Percentiles rank a stretch among this genome's conserved stretches.
phyloP scores from a whole-genome alignment of 2,888 invertebrate species.

The Pseudoips prasinana region DNA sequence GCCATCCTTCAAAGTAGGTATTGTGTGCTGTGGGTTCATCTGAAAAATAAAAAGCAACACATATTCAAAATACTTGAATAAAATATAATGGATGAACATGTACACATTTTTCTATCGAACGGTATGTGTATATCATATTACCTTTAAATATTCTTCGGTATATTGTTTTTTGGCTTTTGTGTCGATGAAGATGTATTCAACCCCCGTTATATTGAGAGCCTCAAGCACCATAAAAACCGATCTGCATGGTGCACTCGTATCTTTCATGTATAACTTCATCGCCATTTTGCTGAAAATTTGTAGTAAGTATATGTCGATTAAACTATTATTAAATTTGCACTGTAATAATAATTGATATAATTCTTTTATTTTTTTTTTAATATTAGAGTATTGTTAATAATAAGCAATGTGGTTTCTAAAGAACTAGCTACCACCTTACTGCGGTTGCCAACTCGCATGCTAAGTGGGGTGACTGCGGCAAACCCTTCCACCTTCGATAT shows the following conservation, averaged over 20 bases:
- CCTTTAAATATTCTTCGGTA: slow-evolving; percentile 52
- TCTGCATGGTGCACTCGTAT: slow-evolving; percentile 35
- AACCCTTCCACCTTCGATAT: too few relatives aligned
- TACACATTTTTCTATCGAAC: too few relatives aligned
- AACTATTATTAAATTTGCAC: too few relatives aligned
- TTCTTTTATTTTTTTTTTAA: too few relatives aligned
- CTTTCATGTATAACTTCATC: slow-evolving; percentile 30
- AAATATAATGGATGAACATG: too few relatives aligned
- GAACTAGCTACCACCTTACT: too few relatives aligned
- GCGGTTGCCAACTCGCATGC: too few relatives aligned
- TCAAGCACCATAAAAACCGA: slow-evolving; percentile 34
- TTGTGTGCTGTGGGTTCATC: slow-evolving; percentile 75
- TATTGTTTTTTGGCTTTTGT: slow-evolving; percentile 44
- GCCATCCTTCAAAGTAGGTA: slow-evolving; percentile 77
- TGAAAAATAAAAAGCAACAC: slow-evolving; percentile 35
- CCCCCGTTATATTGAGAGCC: slow-evolving; percentile 26
- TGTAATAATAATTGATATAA: too few relatives aligned
- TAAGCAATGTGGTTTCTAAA: too few relatives aligned
- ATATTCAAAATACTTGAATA: too few relatives aligned
- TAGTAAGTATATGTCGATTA: not conserved
- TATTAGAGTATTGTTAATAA: too few relatives aligned
- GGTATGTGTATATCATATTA: slow-evolving; percentile 16
- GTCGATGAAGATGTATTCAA: slow-evolving; percentile 27
- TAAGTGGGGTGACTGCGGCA: too few relatives aligned
- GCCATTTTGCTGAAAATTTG: slow-evolving; percentile 21